These are phyloP conservation scores for Panulirus ornatus DNA, from an alignment of 1,140 invertebrate species.

Conservation along the genomic window DNA sequence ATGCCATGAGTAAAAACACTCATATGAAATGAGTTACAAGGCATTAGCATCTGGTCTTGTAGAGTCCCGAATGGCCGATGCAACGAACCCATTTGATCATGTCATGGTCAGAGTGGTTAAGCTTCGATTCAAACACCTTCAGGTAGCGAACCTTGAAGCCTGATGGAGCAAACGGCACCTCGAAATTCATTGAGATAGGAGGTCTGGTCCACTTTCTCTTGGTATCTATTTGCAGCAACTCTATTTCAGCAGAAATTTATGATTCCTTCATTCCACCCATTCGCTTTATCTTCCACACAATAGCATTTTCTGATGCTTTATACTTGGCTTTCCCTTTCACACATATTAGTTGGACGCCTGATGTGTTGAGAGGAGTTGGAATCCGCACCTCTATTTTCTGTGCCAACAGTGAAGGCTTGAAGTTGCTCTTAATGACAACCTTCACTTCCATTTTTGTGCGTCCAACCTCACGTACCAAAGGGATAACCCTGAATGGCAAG, in stretches of 20 bases:
- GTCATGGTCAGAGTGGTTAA: slow-evolving; percentile 99
- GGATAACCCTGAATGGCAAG: slow-evolving; percentile 99
- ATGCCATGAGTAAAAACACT: background rate
- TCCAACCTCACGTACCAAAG: slow-evolving; percentile 97
- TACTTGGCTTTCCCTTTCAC: slow-evolving; percentile 99
- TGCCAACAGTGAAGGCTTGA: slow-evolving; percentile 97
- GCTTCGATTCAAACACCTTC: slow-evolving; percentile 99
- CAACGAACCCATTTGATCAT: slow-evolving; percentile 99
- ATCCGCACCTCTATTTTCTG: slow-evolving; percentile 99
- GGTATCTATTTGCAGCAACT: slow-evolving; percentile 97
- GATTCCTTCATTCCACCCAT: slow-evolving; percentile 99
- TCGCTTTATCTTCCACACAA: slow-evolving; percentile 99
- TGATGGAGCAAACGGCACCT: slow-evolving; percentile 97
- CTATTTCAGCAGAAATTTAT: slow-evolving; percentile 99
- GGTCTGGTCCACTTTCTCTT: slow-evolving; percentile 99
- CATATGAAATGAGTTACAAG: slow-evolving; percentile 21
- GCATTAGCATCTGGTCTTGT: slow-evolving; percentile 97
- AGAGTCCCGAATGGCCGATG: slow-evolving; percentile 98
- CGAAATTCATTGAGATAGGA: slow-evolving; percentile 99
- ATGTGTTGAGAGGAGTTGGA: slow-evolving; percentile 98
- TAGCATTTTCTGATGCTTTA: slow-evolving; percentile 99
- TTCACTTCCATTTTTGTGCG: slow-evolving; percentile 99
- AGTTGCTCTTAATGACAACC: slow-evolving; percentile 99
- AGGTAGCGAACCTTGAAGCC: slow-evolving; percentile 99
- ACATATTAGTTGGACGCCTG: slow-evolving; percentile 98